Evolutionary conservation across 2,797 vertebrate genomes (phyloP).

Genomic region (Podarcis lilfordi): DNA sequence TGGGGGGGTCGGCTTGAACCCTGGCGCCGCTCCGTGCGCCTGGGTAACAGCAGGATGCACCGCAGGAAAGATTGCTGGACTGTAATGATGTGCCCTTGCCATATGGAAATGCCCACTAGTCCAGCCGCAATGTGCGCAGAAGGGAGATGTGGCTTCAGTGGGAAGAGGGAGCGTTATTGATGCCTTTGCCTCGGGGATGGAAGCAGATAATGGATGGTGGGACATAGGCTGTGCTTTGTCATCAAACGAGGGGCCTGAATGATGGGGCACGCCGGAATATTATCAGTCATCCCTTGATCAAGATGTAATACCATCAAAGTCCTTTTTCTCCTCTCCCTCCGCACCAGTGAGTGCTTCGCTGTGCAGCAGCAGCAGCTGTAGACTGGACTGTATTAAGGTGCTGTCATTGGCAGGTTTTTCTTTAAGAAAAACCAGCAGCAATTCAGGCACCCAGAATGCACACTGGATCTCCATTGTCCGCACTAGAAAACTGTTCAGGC

Average conservation of each 20-base stretch:
- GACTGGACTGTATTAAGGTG: background rate
- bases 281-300: slow-evolving; percentile 99
- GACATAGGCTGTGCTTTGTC: slow-evolving; percentile 88
- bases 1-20: background rate
- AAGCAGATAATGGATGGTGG: slow-evolving; percentile 88
- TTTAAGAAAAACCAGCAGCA: background rate
- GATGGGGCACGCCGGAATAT: slow-evolving; percentile 88
- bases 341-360: background rate
- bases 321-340: slow-evolving; percentile 60
- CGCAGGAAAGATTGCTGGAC: slow-evolving; percentile 77
- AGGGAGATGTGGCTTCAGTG: slow-evolving; percentile 65
- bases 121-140: slow-evolving; percentile 73
- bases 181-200: slow-evolving; percentile 91
- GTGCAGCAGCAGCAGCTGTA: background rate
- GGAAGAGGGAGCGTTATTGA: slow-evolving; percentile 89
- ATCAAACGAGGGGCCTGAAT: slow-evolving; percentile 96
- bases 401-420: background rate
- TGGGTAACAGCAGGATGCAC: slow-evolving; percentile 56
- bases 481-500: background rate
- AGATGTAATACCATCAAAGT: slow-evolving; percentile 88
- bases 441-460: too few species aligned
- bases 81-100: slow-evolving; percentile 78
- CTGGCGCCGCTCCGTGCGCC: background rate
- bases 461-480: background rate
- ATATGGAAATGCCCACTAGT: slow-evolving; percentile 83